A percentile compares a stretch with the other conserved stretches of the same genome.
Conservation (phyloP, 2,113 vertebrate genomes). For the cattle (Bos taurus) region DNA sequence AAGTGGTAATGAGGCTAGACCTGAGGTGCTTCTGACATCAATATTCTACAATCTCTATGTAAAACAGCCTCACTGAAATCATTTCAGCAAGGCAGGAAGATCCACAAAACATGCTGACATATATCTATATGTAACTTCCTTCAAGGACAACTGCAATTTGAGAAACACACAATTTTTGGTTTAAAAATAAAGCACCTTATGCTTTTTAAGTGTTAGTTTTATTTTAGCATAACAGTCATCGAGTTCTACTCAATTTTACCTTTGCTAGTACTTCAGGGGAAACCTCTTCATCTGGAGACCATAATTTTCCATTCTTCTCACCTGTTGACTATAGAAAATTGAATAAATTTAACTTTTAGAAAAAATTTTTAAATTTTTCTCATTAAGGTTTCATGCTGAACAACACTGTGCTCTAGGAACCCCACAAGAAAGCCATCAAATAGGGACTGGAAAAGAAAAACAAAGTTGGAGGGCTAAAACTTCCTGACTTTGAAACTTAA, state of each 20-base stretch:
- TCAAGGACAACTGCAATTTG: background rate
- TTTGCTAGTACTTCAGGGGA: conserved; percentile 98
- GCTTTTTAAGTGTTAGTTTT: background rate
- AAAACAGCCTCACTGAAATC: background rate
- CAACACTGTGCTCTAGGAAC: background rate
- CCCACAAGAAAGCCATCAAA: background rate
- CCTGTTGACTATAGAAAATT: conserved; percentile 89
- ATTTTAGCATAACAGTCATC: background rate
- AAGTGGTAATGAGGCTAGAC: background rate
- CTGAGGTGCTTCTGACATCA: background rate
- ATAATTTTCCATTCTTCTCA: conserved; percentile 97
- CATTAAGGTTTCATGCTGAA: background rate
- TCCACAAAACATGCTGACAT: background rate
- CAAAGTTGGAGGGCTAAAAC: background rate
- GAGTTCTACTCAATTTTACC: conserved; percentile 77
- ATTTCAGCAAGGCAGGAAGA: background rate
- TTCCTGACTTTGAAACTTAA: background rate
- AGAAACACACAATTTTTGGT: background rate
- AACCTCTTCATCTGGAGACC: conserved; percentile 97
- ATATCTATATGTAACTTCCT: background rate
- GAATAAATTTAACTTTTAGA: conserved; percentile 65
- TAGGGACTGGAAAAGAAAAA: background rate
- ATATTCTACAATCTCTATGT: background rate
- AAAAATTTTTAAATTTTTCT: background rate
- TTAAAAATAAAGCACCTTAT: conserved; percentile 15